These are phyloP conservation scores for Pleuronectes platessa DNA, from an alignment of 2,113 vertebrate species.

Conservation along the genomic window DNA sequence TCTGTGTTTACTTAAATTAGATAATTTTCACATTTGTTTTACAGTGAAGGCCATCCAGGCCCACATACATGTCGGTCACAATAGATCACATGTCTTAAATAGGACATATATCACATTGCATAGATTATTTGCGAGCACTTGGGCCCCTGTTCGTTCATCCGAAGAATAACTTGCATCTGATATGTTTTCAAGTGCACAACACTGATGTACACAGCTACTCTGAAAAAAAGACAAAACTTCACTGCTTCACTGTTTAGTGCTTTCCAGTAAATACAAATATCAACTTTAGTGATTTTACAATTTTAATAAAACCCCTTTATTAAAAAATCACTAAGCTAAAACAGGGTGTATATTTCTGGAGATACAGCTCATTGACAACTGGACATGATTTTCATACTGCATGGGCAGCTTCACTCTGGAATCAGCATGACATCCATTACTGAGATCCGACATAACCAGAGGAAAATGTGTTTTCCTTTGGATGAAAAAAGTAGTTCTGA, in stretches of 20 bases:
- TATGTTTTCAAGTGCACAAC: slow-evolving; percentile 28
- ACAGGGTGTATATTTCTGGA: too few species aligned
- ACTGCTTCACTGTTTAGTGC: too few species aligned
- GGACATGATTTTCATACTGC: background rate
- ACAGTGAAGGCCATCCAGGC: slow-evolving; percentile 27
- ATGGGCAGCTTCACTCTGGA: slow-evolving; percentile 19
- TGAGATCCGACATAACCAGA: slow-evolving; percentile 16
- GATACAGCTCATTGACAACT: background rate
- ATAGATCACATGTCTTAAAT: slow-evolving; percentile 18
- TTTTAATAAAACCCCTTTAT: background rate
- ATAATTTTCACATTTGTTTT: slow-evolving; percentile 8
- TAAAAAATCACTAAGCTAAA: background rate
- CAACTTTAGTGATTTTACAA: background rate
- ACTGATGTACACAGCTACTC: slow-evolving; percentile 8
- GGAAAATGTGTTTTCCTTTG: slow-evolving; percentile 42
- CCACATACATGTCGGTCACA: slow-evolving; percentile 21
- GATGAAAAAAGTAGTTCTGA: background rate
- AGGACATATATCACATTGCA: slow-evolving; percentile 26
- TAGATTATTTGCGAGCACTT: slow-evolving; percentile 18
- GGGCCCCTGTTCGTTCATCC: slow-evolving; percentile 8
- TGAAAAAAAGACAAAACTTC: too few species aligned
- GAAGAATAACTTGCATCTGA: slow-evolving; percentile 29
- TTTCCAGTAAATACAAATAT: background rate
- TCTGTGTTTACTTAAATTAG: background rate
- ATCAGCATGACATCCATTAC: slow-evolving; percentile 26